Conservation (phyloP, 2,113 vertebrate species). For the Zonotrichia leucophrys region DNA sequence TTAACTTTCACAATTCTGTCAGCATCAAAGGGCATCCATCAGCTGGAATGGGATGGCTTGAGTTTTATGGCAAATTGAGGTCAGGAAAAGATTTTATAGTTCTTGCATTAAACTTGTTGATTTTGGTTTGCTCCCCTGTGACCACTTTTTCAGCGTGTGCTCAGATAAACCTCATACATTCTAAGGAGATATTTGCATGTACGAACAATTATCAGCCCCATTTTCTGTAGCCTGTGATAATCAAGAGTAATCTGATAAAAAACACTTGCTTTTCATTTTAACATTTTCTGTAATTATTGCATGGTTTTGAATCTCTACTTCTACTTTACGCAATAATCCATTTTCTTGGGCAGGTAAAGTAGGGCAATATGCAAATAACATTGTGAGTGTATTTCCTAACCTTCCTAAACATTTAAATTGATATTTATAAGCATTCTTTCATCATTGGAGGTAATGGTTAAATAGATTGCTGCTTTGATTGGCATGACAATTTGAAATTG, state of each 20-base stretch:
- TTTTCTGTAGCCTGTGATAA: not conserved
- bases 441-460: not conserved
- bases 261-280: not conserved
- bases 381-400: not conserved
- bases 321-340: not conserved
- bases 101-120: not conserved
- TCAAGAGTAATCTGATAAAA: not conserved
- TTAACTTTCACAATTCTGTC: not conserved
- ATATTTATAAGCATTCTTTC: not conserved
- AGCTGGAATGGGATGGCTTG: not conserved
- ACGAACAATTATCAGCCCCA: not conserved
- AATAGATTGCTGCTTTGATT: not conserved
- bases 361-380: not conserved
- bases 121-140: not conserved
- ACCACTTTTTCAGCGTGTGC: not conserved
- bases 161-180: not conserved
- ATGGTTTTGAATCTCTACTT: not conserved
- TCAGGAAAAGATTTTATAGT: not conserved
- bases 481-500: not conserved
- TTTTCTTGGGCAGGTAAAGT: not conserved
- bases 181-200: not conserved
- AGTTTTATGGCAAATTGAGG: not conserved
- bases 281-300: slow-evolving; percentile 12
- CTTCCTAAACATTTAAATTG: not conserved
- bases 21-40: not conserved